Conservation (phyloP, 2,888 invertebrate genomes). For the Phymatocera aterrima region DNA sequence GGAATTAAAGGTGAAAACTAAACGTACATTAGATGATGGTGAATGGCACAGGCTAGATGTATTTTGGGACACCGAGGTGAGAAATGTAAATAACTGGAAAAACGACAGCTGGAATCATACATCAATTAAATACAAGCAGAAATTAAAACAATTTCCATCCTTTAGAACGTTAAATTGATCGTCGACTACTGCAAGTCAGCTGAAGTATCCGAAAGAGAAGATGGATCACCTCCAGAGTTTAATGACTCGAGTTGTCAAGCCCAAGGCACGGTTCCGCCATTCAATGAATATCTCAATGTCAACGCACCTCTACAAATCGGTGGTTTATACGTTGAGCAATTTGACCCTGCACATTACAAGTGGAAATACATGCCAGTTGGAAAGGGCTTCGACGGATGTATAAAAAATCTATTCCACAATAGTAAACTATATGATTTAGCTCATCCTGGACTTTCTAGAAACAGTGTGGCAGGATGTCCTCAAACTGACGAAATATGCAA, state of each 20-base stretch:
- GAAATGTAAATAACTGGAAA: too few species aligned
- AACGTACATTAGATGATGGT: conserved; percentile 93
- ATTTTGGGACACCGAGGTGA: conserved; percentile 93
- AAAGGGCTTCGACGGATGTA: conserved; percentile 96
- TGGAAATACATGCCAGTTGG: conserved; percentile 95
- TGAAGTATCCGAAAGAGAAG: conserved; percentile 91
- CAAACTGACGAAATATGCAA: conserved; percentile 95
- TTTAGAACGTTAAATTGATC: conserved; percentile 89
- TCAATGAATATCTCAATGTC: conserved; percentile 96
- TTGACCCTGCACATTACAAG: conserved; percentile 91
- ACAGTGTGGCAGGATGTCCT: conserved; percentile 93
- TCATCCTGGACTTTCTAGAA: conserved; percentile 91
- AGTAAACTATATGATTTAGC: conserved; percentile 97
- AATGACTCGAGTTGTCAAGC: conserved; percentile 95
- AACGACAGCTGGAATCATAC: neutral
- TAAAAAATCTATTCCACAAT: conserved; percentile 96
- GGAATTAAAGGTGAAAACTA: conserved; percentile 89
- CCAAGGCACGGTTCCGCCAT: conserved; percentile 92
- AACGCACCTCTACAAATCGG: conserved; percentile 97
- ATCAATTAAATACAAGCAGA: too few species aligned
- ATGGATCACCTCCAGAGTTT: conserved; percentile 91
- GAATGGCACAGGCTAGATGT: conserved; percentile 98
- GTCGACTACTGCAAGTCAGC: conserved; percentile 96
- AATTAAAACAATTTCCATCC: neutral
- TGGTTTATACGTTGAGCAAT: conserved; percentile 92